Percentiles rank a stretch among this genome's conserved stretches.
phyloP scores from a whole-genome alignment of 1,140 invertebrate species.

The Drosophila sproati region DNA sequence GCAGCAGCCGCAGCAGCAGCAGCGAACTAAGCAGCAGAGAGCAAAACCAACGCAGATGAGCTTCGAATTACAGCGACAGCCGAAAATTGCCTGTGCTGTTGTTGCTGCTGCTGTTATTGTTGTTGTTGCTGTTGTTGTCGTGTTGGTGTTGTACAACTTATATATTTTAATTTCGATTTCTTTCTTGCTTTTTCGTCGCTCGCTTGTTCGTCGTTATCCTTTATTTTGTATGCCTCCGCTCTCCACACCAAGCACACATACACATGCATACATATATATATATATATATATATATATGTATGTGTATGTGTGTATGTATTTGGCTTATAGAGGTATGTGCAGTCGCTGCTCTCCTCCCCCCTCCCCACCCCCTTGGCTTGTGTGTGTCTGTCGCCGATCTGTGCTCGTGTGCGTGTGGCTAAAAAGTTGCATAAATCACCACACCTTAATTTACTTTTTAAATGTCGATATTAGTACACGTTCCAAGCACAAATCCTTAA shows the following conservation, averaged over 20 bases:
- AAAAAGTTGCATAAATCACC: slow-evolving; percentile 84
- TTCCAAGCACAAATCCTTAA: slow-evolving; percentile 14
- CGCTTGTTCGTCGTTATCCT: slow-evolving; percentile 60
- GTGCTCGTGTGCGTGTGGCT: slow-evolving; percentile 42
- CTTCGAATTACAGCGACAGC: slow-evolving; percentile 78
- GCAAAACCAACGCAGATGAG: slow-evolving; percentile 61
- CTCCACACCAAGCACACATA: slow-evolving; percentile 2
- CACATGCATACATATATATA: not conserved
- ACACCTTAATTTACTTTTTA: slow-evolving; percentile 84
- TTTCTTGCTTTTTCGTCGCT: slow-evolving; percentile 68
- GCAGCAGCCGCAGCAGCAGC: slow-evolving; percentile 36
- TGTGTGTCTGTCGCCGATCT: slow-evolving; percentile 36
- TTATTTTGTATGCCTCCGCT: slow-evolving; percentile 70
- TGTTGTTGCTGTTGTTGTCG: slow-evolving; percentile 20
- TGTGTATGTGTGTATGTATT: slow-evolving; percentile 43
- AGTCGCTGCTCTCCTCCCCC: slow-evolving; percentile 33
- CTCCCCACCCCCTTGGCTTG: slow-evolving; percentile 1
- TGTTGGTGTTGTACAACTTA: slow-evolving; percentile 57
- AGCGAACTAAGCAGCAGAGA: slow-evolving; percentile 15
- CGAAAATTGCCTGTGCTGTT: slow-evolving; percentile 61
- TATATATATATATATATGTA: not conserved
- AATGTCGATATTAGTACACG: slow-evolving; percentile 42
- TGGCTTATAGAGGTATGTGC: slow-evolving; percentile 65
- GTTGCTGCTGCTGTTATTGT: slow-evolving; percentile 19
- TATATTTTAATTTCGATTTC: slow-evolving; percentile 83